These are phyloP conservation scores for Mayetiola destructor DNA, from an alignment of 2,888 invertebrate genomes.

Conservation along the genomic window DNA sequence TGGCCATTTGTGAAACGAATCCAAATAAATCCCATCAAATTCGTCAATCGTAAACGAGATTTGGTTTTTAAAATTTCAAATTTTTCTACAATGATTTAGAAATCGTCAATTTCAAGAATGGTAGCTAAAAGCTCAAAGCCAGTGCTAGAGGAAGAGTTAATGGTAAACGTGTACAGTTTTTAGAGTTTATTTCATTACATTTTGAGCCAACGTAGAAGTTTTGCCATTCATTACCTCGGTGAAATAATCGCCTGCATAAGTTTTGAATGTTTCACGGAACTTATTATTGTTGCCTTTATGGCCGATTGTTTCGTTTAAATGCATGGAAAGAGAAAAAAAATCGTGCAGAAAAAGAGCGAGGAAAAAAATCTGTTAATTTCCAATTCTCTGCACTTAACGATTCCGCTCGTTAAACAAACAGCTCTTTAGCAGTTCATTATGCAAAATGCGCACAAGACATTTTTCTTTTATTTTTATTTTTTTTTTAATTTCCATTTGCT, in stretches of 20 bases:
- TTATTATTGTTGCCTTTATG: not conserved
- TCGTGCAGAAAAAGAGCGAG: not conserved
- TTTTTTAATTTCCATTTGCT: too few species aligned
- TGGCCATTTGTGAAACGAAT: too few species aligned
- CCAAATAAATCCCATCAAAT: not conserved
- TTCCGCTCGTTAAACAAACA: not conserved
- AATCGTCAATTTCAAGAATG: not conserved
- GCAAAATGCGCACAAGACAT: constrained; percentile 9
- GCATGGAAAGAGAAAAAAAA: not conserved
- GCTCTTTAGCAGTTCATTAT: constrained; percentile 12
- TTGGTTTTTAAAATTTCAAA: not conserved
- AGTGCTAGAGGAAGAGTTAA: too few species aligned
- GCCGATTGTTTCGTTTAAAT: constrained; percentile 5
- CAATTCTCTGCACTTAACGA: not conserved
- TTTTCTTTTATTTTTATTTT: too few species aligned
- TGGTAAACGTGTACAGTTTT: too few species aligned
- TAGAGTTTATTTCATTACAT: too few species aligned
- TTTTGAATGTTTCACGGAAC: not conserved
- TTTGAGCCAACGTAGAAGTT: not conserved
- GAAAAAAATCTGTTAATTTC: too few species aligned
- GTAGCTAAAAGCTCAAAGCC: not conserved
- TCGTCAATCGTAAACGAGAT: not conserved
- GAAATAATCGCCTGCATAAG: not conserved
- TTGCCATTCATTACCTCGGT: not conserved
- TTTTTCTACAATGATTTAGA: not conserved